Conservation (phyloP, 1,140 invertebrate species). For the Cyclina sinensis region DNA sequence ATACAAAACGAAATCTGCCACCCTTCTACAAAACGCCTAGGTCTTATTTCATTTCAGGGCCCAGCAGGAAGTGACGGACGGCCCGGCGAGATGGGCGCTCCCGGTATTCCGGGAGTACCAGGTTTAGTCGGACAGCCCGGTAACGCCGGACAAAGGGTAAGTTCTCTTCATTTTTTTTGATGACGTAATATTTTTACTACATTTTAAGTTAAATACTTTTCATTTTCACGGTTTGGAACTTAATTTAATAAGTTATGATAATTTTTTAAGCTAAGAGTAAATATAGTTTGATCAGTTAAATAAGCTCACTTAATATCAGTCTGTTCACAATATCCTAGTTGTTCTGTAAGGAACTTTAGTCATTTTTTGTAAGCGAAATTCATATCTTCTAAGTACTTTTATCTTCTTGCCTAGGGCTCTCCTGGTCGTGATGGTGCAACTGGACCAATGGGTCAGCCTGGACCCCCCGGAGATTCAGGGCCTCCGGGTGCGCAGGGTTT, state of each 20-base stretch:
- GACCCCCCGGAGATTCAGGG: slow-evolving; percentile 77
- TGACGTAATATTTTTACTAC: background rate
- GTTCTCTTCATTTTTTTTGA: slow-evolving; percentile 11
- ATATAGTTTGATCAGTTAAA: too few species aligned
- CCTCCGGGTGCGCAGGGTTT: slow-evolving; percentile 74
- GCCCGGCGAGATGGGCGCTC: slow-evolving; percentile 81
- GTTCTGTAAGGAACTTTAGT: too few species aligned
- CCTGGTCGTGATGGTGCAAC: slow-evolving; percentile 72
- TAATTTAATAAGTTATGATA: too few species aligned
- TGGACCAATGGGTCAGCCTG: slow-evolving; percentile 75
- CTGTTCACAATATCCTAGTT: too few species aligned
- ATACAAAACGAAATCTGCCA: too few species aligned
- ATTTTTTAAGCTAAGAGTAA: too few species aligned
- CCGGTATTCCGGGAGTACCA: slow-evolving; percentile 76
- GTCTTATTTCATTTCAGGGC: slow-evolving; percentile 76
- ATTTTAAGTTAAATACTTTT: background rate
- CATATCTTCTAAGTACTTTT: too few species aligned
- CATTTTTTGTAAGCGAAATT: too few species aligned
- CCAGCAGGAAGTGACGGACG: slow-evolving; percentile 80
- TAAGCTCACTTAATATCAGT: too few species aligned
- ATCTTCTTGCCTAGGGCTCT: slow-evolving; percentile 65
- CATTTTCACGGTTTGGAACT: too few species aligned
- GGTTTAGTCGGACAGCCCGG: slow-evolving; percentile 82
- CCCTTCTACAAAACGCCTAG: too few species aligned
- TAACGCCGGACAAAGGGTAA: slow-evolving; percentile 78